Base-by-base conservation (phyloP, 37 sponge, comb jelly and placozoan genomes). In the Hormiphora californensis region DNA sequence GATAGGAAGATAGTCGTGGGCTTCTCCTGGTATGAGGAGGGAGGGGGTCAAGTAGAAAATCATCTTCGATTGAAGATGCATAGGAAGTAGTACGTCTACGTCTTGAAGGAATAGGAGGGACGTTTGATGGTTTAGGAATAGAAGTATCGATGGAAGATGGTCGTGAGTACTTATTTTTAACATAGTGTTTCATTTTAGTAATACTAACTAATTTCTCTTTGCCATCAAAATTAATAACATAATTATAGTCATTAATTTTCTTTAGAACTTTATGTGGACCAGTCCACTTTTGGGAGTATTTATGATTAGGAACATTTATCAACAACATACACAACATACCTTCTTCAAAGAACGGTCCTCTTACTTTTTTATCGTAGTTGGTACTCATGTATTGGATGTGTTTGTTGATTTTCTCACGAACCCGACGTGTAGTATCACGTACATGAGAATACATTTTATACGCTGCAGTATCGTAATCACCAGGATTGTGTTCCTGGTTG, bases 81-180 rank as follows among this genome's bases (percentile, higher is more conserved):
- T n/a, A n/a, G n/a, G n/a, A n/a, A n/a, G n/a, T n/a, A n/a, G n/a
- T n/a, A n/a, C n/a, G n/a, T n/a, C n/a, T n/a, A n/a, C n/a, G n/a
- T n/a, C n/a, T n/a, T n/a, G n/a, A n/a, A n/a, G n/a, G n/a, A n/a
- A n/a, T n/a, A n/a, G n/a, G n/a, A n/a, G n/a, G n/a, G n/a, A n/a
- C n/a, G n/a, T n/a, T n/a, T n/a, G n/a, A n/a, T n/a, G n/a, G n/a
- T n/a, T n/a, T n/a, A n/a, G n/a, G n/a, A n/a, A n/a, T n/a, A n/a
- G n/a, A n/a, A n/a, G n/a, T n/a, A n/a, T n/a, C n/a, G n/a, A n/a
- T n/a, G n/a, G n/a, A n/a, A n/a, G n/a, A n/a, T n/a, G n/a, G n/a
- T n/a, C n/a, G 21, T 73, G 81, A 73, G 38, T 73, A 73, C 43
- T 73, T 73, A 73, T 39, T 40, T n/a, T n/a, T 28, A 22, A 43